Conservation (phyloP, 2,797 vertebrate genomes). For the Prionace glauca region DNA sequence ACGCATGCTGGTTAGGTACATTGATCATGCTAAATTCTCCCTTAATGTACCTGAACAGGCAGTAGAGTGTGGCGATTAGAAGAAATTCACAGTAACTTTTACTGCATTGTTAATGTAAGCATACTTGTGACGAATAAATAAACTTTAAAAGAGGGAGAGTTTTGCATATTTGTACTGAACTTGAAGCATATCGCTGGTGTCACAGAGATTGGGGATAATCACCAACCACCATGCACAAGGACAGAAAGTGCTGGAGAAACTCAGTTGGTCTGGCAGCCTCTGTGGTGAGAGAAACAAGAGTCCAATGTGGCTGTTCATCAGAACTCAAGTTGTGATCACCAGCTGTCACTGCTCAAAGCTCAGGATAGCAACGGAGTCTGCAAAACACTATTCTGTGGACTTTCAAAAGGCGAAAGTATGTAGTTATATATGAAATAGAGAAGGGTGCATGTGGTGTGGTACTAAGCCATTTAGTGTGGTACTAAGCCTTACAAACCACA, state of each 20-base stretch:
- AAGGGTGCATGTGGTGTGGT: neutral
- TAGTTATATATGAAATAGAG: neutral
- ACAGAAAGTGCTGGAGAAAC: too few relatives aligned
- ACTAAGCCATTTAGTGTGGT: neutral
- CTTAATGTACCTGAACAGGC: too few relatives aligned
- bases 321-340: neutral
- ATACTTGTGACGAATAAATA: too few relatives aligned
- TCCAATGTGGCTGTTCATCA: too few relatives aligned
- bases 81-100: too few relatives aligned
- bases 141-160: neutral
- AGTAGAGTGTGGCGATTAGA: too few relatives aligned
- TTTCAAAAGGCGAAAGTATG: neutral
- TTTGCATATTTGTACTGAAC: neutral
- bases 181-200: neutral
- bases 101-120: too few relatives aligned
- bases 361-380: neutral
- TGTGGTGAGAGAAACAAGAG: too few relatives aligned
- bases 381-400: conserved; percentile 14
- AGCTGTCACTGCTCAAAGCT: neutral
- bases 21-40: too few relatives aligned
- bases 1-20: too few relatives aligned
- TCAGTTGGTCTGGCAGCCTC: too few relatives aligned
- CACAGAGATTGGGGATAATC: neutral
- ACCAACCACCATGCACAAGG: neutral
- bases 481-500: conserved; percentile 11